Base-by-base conservation (phyloP, 2,113 vertebrate species). In the Bambusicola thoracicus region DNA sequence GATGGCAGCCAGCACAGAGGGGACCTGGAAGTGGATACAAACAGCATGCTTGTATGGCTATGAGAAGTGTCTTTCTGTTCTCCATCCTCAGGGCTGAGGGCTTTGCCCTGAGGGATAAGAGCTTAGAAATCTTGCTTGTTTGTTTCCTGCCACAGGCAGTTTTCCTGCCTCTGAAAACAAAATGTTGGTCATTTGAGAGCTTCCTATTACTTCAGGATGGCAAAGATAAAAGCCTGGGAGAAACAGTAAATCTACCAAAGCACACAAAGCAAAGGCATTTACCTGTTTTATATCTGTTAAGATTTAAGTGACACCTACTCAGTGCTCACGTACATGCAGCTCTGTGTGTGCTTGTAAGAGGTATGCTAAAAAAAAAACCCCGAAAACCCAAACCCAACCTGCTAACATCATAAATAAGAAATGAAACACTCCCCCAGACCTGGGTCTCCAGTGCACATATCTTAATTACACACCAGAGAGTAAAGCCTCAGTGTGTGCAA, bases 401-500 rank as follows among this genome's bases (percentile, higher is more conserved):
- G 61, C 76, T 94, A 96, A 90, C 89, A 91, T 76, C 83, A 61
- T 96, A 97, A 97, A 95, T 96, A 96, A 97, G 91, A 97, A 97
- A 97, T 94, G 93, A 97, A 97, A 96, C 95, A 95, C 93, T 96
- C 96, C 61, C 76, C 89, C 87, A 94, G 91, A 93, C 94, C 73
- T 56, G 55, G 69, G 95, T 95, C 95, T 96, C 92, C 80, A 90
- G 78, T 77, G 87, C 75, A 89, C 56, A 68, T 48, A 55, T 49
- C 94, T 95, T 97, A 97, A 97, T 95, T 92, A 93, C 25, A 62
- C 92, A 90, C 96, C 44, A 77, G 96, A 97, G 93, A 93, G 84
- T 78, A 95, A 92, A 93, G 79, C 61, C 87, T 85, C 91, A 87
- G 82, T 95, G 67, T 86, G 79, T 78, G 93, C 82, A 81, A 92